Base-by-base conservation (phyloP, 2,797 vertebrate species). In the Lindbergichthys nudifrons region DNA sequence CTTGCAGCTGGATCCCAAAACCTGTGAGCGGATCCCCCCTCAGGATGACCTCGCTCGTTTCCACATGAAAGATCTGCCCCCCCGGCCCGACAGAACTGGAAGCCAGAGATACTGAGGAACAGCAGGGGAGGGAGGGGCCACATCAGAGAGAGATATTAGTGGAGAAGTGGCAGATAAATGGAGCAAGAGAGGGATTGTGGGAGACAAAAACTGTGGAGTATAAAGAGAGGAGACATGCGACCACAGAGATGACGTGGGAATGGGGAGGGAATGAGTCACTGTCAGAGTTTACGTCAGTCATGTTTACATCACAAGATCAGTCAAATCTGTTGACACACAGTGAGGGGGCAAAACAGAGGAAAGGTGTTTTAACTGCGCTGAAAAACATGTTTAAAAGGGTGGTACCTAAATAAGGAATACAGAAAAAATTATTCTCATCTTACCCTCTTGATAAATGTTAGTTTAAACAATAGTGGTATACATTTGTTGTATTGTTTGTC, bases 1-100 rank as follows among this genome's bases (percentile, higher is more conserved):
- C 98, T 86, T 99, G 98, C 63, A 99, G 97, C 94, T 99, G 98
- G 75, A 99, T 94, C 89, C 98, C 98, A 5, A 99, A 99, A 87
- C 98, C 97, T 41, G 96, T 96, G 90, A 99, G 95, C 1, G 97
- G 97, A 80, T 99, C 97, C 60, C 98, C 98, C 80, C 96, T 96
- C 81, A 99, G 96, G 86, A 97, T 19, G 59, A 99, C 94, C 87
- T 99, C 97, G 2, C 96, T 97, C 0, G 92, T 97, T 93, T 99
- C 98, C 1, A 97, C 95, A 80, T 99, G 98, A 82, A 98, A 97
- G 48, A 99, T 96, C 93, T 99, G 98, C n/a, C 98, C 98, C 0
- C 98, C 98, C 0, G 97, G 97, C 58, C 98, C 98, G 50, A 99
- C 96, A 0, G 96, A 98, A 83, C 97, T 99, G 86, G 97, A 99